Evolutionary conservation across 2,797 vertebrate species (phyloP).

Genomic region (Merluccius polli): DNA sequence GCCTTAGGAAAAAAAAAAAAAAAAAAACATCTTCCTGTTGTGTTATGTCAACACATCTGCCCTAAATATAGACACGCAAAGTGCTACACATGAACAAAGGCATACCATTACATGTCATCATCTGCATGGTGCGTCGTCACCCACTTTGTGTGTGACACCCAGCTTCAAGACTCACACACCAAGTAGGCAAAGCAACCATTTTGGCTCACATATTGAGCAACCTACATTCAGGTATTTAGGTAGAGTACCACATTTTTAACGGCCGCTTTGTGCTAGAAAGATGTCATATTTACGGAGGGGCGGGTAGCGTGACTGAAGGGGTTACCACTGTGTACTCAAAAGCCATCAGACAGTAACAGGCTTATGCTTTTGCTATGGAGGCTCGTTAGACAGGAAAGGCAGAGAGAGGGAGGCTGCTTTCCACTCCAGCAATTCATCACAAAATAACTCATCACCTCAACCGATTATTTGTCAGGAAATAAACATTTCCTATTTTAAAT

Average conservation of each 20-base stretch:
- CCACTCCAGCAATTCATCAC: constrained; percentile 39
- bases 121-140: constrained; percentile 49
- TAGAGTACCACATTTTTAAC: constrained; percentile 47
- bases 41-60: constrained; percentile 38
- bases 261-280: constrained; percentile 54
- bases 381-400: constrained; percentile 42
- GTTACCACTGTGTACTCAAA: constrained; percentile 58
- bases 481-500: constrained; percentile 18
- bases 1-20: constrained; percentile 2
- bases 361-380: constrained; percentile 54
- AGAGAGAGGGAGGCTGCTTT: constrained; percentile 34
- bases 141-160: constrained; percentile 36
- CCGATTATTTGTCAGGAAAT: constrained; percentile 36
- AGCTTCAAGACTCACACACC: constrained; percentile 28
- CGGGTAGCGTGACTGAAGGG: constrained; percentile 58
- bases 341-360: constrained; percentile 61
- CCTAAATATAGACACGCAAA: constrained; percentile 39
- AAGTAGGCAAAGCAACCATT: constrained; percentile 34
- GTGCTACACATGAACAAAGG: constrained; percentile 16
- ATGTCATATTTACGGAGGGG: constrained; percentile 39
- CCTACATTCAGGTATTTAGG: constrained; percentile 33
- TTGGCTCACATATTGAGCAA: constrained; percentile 7
- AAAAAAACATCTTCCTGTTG: constrained; percentile 14
- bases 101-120: constrained; percentile 43
- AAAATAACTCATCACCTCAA: constrained; percentile 48